phyloP scores from a whole-genome alignment of 2,888 invertebrate species.

The Silvanus unidentatus region DNA sequence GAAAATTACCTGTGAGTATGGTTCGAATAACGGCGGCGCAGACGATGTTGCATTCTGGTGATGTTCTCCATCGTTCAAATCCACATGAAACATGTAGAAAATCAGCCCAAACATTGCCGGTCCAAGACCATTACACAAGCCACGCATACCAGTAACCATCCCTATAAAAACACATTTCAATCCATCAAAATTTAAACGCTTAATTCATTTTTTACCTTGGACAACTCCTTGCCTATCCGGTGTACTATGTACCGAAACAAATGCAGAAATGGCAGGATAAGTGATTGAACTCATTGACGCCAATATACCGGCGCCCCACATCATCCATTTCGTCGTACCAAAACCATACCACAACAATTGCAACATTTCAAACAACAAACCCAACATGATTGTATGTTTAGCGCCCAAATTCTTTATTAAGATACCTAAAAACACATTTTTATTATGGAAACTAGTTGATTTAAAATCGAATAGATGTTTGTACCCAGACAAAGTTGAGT shows the following conservation, averaged over 20 bases:
- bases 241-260: constrained; percentile 94
- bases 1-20: constrained; percentile 48
- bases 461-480: not conserved
- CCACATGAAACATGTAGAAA: constrained; percentile 97
- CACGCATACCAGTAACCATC: constrained; percentile 97
- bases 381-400: constrained; percentile 96
- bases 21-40: constrained; percentile 47
- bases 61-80: constrained; percentile 67
- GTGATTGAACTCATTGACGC: constrained; percentile 95
- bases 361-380: constrained; percentile 91
- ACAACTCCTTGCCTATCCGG: constrained; percentile 89
- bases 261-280: constrained; percentile 98
- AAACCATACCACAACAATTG: constrained; percentile 98
- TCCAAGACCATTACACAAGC: constrained; percentile 95
- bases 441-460: constrained; percentile 1
- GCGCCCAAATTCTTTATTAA: constrained; percentile 74
- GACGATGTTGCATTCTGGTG: constrained; percentile 45
- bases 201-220: constrained; percentile 32
- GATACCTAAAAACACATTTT: constrained; percentile 31
- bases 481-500: constrained; percentile 81
- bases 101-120: constrained; percentile 98
- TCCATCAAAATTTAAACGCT: not conserved
- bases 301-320: constrained; percentile 97
- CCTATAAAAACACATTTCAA: constrained; percentile 49
- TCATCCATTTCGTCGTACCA: constrained; percentile 96